Evolutionary conservation across 1,140 invertebrate species (phyloP), one percentile per base, ranked within the genome.

Genomic region (Goniozus legneri): DNA sequence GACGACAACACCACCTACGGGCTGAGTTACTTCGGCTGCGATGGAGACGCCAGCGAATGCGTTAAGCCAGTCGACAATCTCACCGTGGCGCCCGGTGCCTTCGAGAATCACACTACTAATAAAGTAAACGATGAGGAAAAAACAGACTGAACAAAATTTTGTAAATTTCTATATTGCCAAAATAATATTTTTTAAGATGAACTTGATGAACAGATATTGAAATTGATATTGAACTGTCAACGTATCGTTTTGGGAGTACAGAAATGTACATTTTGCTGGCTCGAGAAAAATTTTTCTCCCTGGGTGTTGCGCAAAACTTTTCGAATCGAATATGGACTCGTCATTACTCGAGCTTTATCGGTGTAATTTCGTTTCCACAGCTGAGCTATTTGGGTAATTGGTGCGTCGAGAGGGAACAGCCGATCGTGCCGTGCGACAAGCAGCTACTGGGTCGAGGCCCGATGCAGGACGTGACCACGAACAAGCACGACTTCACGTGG

Each of bases 391-490:
- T 72, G 19, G 70, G 70, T 7, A 75, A 73, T 24, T 75, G 70
- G 69, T 61, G 58, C 21, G 46, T 60, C 8, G 67, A 67, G 27
- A 62, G 57, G 8, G 64, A 67, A 33, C 8, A 38, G n/a, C 24
- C 58, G n/a, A 60, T 65, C 0, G 46, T 31, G 8, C 70, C 67
- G 0, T 72, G 70, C 16, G 40, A 10, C 0, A 62, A 49, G 10
- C 45, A 64, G 13, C 54, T 58, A 34, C 21, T 67, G 60, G 77
- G 83, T 0, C 75, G 79, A 54, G 85, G 85, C 0, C 82, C 84
- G 8, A 83, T 87, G 76, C 82, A 86, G 57, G 81, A 82, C 40
- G 69, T 82, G 38, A 88, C 86, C 0, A 87, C 85, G 0, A 82
- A 86, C 39, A 83, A 84, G 47, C 81, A 85, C 54, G 84, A 87